Percentiles rank a stretch among this genome's conserved stretches.
These are phyloP conservation scores for Tholera decimalis DNA, from an alignment of 2,888 invertebrate genomes.

Conservation along the genomic window DNA sequence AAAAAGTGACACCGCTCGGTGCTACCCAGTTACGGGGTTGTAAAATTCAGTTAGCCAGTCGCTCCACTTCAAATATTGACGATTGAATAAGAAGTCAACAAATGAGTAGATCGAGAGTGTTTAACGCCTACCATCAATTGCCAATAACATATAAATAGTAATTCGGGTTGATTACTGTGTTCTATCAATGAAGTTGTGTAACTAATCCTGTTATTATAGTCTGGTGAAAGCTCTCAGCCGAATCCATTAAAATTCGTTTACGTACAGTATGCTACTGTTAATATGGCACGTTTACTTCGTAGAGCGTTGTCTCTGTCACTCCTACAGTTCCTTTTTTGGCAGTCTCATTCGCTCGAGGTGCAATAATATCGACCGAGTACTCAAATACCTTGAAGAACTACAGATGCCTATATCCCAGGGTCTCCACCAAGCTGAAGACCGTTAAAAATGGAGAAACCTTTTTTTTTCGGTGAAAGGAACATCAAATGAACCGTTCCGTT, in stretches of 20 bases:
- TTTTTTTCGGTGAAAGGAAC: no score
- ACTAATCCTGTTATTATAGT: neutral
- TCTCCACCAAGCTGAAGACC: no score
- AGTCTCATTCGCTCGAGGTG: neutral
- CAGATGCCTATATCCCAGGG: no score
- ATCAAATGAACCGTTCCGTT: no score
- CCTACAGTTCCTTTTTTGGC: no score
- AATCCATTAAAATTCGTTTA: neutral
- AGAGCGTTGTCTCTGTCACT: neutral
- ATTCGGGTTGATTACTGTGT: neutral
- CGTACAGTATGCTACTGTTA: no score
- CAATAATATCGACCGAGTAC: neutral
- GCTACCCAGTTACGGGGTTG: no score
- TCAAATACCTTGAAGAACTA: no score
- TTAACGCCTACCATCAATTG: neutral
- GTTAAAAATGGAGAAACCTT: no score
- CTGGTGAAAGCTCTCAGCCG: conserved; percentile 7
- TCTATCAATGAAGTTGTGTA: neutral
- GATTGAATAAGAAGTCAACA: neutral
- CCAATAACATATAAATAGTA: neutral
- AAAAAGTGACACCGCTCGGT: no score
- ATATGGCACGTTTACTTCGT: neutral
- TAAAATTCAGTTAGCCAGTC: no score
- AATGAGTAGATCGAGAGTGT: conserved; percentile 5
- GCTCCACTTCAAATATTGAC: no score